Evolutionary conservation across 1,140 invertebrate genomes (phyloP), one percentile per base, ranked within the genome.

Genomic region (Periplaneta americana): DNA sequence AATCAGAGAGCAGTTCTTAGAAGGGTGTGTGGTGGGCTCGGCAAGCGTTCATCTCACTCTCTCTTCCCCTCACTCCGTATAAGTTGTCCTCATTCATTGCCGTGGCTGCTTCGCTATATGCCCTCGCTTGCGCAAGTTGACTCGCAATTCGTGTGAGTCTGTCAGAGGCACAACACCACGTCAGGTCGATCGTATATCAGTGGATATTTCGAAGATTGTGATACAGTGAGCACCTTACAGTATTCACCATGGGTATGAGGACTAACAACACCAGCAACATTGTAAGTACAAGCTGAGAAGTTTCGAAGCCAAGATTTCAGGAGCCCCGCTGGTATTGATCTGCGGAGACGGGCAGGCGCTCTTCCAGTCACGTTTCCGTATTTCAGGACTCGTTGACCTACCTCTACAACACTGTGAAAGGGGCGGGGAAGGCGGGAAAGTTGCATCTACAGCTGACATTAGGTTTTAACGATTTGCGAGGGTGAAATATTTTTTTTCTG

Each of bases 181-280:
- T 57, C 22, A n/a, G 28, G 18, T 2, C 28, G 4, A 18, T 48
- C 5, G 15, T 22, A 48, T 4, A 18, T n/a, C 2, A n/a, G n/a
- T n/a, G n/a, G n/a, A n/a, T n/a, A 2, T 57, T 57, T 57, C 10
- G 48, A 33, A 33, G 34, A 34, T n/a, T 75, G 74, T 22, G 32
- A 75, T 2, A 8, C 13, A 57, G 39, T 15, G 11, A 57, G 22
- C 39, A 57, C 13, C 48, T n/a, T 32, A 8, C 2, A 1, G 2
- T 11, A n/a, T 36, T 2, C 76, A 36, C 33, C 35, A 78, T 78
- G 76, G 76, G 76, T 13, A 78, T 78, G 76, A 78, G 76, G n/a
- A 78, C 18, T 28, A 78, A 78, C 76, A 36, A 17, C 76, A 35
- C 35, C 33, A 78, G 28, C 35, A 37, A 78, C n/a, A 28, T 28